Percentiles rank a stretch among this genome's conserved stretches.
Evolutionary conservation across 2,888 invertebrate species (phyloP).

Genomic region (Ceramica pisi): DNA sequence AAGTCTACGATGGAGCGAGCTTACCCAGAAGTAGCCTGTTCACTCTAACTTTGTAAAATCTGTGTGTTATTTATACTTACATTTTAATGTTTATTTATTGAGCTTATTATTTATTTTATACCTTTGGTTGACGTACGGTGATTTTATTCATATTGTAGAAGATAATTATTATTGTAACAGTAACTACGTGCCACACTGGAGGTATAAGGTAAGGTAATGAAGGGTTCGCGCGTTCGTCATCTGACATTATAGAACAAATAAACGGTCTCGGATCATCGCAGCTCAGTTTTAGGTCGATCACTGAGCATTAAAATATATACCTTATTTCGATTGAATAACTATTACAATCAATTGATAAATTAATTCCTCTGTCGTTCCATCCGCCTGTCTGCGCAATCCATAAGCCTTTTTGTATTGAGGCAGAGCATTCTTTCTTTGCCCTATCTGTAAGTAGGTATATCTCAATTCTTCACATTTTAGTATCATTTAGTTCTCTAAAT

Average conservation of each 20-base stretch:
- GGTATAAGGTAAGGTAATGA: background rate
- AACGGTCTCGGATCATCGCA: too few relatives aligned
- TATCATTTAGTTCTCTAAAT: too few relatives aligned
- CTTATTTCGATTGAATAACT: too few relatives aligned
- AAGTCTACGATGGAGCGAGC: too few relatives aligned
- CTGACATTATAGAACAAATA: too few relatives aligned
- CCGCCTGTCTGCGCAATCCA: too few relatives aligned
- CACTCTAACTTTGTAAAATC: background rate
- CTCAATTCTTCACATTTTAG: background rate
- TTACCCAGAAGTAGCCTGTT: too few relatives aligned
- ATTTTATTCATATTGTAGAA: background rate
- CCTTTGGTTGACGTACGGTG: background rate
- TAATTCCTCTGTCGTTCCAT: too few relatives aligned
- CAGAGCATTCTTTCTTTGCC: background rate
- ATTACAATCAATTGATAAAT: too few relatives aligned
- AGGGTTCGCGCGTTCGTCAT: background rate
- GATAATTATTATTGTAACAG: background rate
- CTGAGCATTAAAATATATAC: too few relatives aligned
- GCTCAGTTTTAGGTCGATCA: too few relatives aligned
- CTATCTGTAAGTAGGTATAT: background rate
- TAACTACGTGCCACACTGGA: background rate
- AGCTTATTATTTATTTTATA: slow-evolving; percentile 21
- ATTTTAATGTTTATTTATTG: slow-evolving; percentile 17
- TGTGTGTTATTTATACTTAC: slow-evolving; percentile 27
- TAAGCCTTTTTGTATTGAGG: background rate